phyloP scores from a whole-genome alignment of 2,888 invertebrate species.

The Hypomecis atomaria region DNA sequence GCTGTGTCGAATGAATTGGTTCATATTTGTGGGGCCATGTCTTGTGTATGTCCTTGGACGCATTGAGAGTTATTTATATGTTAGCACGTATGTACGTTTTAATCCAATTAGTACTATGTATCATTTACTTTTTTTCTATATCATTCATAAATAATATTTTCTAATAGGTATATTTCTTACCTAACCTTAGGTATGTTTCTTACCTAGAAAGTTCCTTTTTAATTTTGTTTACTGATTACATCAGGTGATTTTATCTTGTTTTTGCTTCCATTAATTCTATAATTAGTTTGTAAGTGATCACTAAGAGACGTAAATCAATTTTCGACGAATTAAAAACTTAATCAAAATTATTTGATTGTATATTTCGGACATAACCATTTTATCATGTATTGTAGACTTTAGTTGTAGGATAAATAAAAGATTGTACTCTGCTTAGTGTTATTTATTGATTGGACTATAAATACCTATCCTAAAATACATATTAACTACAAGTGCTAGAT shows the following conservation, averaged over 20 bases:
- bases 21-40: constrained; percentile 46
- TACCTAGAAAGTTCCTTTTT: constrained; percentile 54
- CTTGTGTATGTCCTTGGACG: constrained; percentile 30
- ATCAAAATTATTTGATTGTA: constrained; percentile 79
- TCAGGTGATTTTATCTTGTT: constrained; percentile 57
- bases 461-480: background rate
- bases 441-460: constrained; percentile 41
- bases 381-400: constrained; percentile 76
- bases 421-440: constrained; percentile 47
- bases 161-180: constrained; percentile 37
- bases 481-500: too few species aligned
- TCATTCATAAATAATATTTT: constrained; percentile 6
- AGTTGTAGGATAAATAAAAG: constrained; percentile 65
- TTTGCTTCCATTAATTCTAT: constrained; percentile 75
- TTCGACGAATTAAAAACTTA: constrained; percentile 57
- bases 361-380: constrained; percentile 75
- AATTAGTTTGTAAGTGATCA: constrained; percentile 70
- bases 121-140: constrained; percentile 14
- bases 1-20: constrained; percentile 62
- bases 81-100: constrained; percentile 35
- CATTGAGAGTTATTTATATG: constrained; percentile 40
- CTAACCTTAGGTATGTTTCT: constrained; percentile 38
- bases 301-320: constrained; percentile 69
- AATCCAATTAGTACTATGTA: constrained; percentile 29
- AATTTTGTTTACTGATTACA: constrained; percentile 52